Evolutionary conservation across 1,140 invertebrate species (phyloP).

Genomic region (Drosophila varians): DNA sequence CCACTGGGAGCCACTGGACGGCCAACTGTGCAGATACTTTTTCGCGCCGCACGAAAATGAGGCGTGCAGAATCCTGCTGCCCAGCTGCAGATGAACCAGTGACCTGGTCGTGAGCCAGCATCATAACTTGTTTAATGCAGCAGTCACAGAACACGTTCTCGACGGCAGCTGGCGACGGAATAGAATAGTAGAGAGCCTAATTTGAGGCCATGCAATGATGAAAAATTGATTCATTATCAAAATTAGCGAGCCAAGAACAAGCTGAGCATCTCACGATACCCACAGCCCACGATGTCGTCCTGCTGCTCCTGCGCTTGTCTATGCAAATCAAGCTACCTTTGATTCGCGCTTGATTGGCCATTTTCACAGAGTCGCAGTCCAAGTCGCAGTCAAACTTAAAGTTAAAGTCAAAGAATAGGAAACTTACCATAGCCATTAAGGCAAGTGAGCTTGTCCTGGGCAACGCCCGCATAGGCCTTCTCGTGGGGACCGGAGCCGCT

Average conservation of each 20-base stretch:
- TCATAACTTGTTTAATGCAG: slow-evolving; percentile 67
- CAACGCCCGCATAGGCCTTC: slow-evolving; percentile 76
- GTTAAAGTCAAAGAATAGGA: slow-evolving; percentile 6
- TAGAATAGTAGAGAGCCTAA: slow-evolving; percentile 2
- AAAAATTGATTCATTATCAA: slow-evolving; percentile 82
- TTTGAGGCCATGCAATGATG: slow-evolving; percentile 56
- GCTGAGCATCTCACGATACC: slow-evolving; percentile 66
- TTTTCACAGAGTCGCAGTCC: slow-evolving; percentile 63
- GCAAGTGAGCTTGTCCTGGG: slow-evolving; percentile 80
- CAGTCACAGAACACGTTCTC: slow-evolving; percentile 50
- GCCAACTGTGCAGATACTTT: slow-evolving; percentile 68
- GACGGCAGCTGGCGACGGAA: slow-evolving; percentile 4
- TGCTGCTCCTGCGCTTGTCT: slow-evolving; percentile 56
- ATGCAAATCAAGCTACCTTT: slow-evolving; percentile 71
- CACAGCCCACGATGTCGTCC: slow-evolving; percentile 40
- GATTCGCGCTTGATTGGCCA: slow-evolving; percentile 76
- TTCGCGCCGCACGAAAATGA: slow-evolving; percentile 79
- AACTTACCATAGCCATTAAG: slow-evolving; percentile 83
- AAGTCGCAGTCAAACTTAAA: not conserved
- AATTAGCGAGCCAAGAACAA: slow-evolving; percentile 78
- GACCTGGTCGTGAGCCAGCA: slow-evolving; percentile 78
- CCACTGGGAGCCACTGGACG: slow-evolving; percentile 6
- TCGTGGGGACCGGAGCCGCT: slow-evolving; percentile 60
- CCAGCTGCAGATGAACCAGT: slow-evolving; percentile 73
- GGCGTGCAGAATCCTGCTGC: slow-evolving; percentile 61